Evolutionary conservation across 2,797 vertebrate species (phyloP), one percentile per base, ranked within the genome.

Genomic region (Phyllotis vaccarum): DNA sequence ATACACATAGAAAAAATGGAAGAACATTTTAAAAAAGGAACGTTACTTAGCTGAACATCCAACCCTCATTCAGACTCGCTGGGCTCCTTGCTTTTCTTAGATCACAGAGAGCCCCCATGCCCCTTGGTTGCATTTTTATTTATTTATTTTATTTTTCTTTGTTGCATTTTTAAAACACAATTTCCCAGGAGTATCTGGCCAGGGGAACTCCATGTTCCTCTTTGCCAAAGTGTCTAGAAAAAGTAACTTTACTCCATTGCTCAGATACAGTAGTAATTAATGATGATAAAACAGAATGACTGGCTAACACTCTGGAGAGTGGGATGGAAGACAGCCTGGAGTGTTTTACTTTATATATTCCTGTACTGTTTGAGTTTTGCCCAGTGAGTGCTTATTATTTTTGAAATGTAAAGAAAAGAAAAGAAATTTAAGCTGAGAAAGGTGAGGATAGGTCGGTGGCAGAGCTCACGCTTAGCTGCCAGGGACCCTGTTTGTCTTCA

Each of bases 401-500:
- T 95, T 49, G 43, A 94, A 92, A 86, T 95, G 82, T 94, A 72
- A 90, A 81, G 89, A 92, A 94, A 87, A 64, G 85, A 95, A 94
- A 94, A 40, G 74, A 85, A 83, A 87, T 91, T 60, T 43, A 68
- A 91, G 93, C 74, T 82, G 1, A 0, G 0, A 24, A 43, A 52
- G 52, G 27, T 31, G 40, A 24, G 72, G 27, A 22, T 21, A 86
- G 52, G 34, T 86, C 3, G 29, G 31, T 27, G 13, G 17, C 19
- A 40, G 31, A 85, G 19, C 74, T 52, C 29, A 14, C 40, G 17
- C 5, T 19, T 56, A 58, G 70, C 17, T 56, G 60, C 27, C 46
- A 2, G 54, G 11, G 40, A 9, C 40, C 46, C 21, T 21, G 21
- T 86, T 80, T 74, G 27, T 74, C n/a, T 68, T 58, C 29, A 43